Conservation (phyloP, 2,888 invertebrate genomes). For the Lacanobia oleracea region DNA sequence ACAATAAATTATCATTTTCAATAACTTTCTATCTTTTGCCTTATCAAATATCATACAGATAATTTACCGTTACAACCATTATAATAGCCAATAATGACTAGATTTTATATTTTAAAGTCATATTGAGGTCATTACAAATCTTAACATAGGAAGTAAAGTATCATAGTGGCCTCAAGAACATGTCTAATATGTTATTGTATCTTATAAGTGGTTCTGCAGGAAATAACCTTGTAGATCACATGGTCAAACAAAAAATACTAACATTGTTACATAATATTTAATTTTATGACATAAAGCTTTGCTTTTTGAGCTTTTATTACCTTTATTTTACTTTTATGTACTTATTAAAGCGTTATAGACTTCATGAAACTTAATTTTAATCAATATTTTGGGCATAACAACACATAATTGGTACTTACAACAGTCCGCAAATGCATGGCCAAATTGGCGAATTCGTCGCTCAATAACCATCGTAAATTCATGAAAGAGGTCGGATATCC, state of each 20-base stretch:
- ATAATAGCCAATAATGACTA: not conserved
- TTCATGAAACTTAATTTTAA: not conserved
- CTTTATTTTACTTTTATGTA: not conserved
- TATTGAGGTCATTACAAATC: not conserved
- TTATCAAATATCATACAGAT: slow-evolving; percentile 35
- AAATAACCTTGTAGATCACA: slow-evolving; percentile 72
- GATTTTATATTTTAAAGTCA: slow-evolving; percentile 18
- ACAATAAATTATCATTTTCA: not conserved
- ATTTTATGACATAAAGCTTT: slow-evolving; percentile 46
- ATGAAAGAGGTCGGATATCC: slow-evolving; percentile 91
- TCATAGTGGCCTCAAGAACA: slow-evolving; percentile 35
- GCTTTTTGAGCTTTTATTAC: slow-evolving; percentile 1
- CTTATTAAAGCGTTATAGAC: not conserved
- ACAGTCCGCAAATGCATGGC: slow-evolving; percentile 89
- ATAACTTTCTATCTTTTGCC: slow-evolving; percentile 5
- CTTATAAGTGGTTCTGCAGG: slow-evolving; percentile 52
- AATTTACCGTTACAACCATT: not conserved
- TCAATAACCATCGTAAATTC: slow-evolving; percentile 91
- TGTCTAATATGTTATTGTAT: slow-evolving; percentile 33
- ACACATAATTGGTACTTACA: slow-evolving; percentile 75
- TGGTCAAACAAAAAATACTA: slow-evolving; percentile 60
- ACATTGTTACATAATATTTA: slow-evolving; percentile 71
- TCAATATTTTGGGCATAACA: slow-evolving; percentile 12
- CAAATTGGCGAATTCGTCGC: slow-evolving; percentile 92
- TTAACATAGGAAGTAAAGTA: slow-evolving; percentile 7